Evolutionary conservation across 2,888 invertebrate species (phyloP), one percentile per base, ranked within the genome.

Genomic region (Branchinecta sandiegonensis): DNA sequence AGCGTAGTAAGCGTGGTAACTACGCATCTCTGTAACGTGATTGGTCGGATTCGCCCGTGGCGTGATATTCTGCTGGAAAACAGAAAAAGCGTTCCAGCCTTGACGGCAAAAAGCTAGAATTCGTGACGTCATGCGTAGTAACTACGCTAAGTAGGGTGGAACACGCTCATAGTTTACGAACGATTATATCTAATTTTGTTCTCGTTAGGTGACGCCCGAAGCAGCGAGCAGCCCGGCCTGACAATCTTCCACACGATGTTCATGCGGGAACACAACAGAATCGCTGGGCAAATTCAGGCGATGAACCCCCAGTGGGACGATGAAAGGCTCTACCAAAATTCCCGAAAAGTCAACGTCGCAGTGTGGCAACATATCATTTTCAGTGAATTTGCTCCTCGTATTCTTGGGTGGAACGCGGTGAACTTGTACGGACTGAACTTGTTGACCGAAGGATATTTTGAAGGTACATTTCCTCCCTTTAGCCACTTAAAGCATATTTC

Each of bases 301-400:
- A 83, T 92, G 8, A 94, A 94, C 79, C 90, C 90, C 0, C 90
- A 92, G 73, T 94, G 94, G 94, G 86, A 87, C 73, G 85, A 88
- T 0, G 91, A 93, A 69, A 85, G 86, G 67, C 78, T 92, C n/a
- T 94, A 87, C 78, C 88, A 90, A 73, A 86, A 90, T 73, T 81
- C 88, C 0, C 81, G 92, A 14, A 83, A 88, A 67, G 89, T 93
- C 72, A 76, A 90, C 65, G 83, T 86, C n/a, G 91, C 87, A 0
- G 83, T 86, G 76, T 82, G 87, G 73, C 88, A 91, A 70, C 92
- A 93, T 74, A 82, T 89, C 63, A 86, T 88, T 1, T 93, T 87
- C 79, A 92, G 90, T 75, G 93, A 93, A 78, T 94, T 90, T 80
- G 79, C 97, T 68, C 96, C 95, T 0, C 83, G 94, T 68, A 81